Base-by-base conservation (phyloP, 1,140 invertebrate genomes). In the Drosophila asahinai region DNA sequence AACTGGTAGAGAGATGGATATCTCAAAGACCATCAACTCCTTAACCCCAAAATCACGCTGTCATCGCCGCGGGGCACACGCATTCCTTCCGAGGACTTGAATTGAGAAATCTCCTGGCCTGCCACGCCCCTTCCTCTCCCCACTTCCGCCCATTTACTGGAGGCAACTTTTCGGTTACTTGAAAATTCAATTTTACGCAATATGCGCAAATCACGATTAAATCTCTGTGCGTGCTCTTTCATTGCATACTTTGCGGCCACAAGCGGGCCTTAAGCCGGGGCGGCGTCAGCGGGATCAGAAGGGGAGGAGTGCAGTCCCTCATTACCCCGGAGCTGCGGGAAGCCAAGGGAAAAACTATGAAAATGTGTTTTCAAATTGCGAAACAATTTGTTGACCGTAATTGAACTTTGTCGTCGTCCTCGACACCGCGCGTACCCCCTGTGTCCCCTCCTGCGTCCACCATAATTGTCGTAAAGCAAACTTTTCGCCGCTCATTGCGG, bases 381-480 rank as follows among this genome's bases (percentile, higher is more conserved):
- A 86, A 90, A 90, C 86, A 90, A 90, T 90, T 90, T 90, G 86
- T 89, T 84, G 86, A 90, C 86, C 86, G 76, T 90, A 90, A 90
- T 90, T 90, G 86, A 90, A 90, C 86, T 90, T 90, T 86, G 86
- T 67, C 87, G 72, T 73, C 33, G 54, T 57, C 22, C 54, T 45
- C 22, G 19, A 8, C 49, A 30, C 27, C 67, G 3, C 51, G 8
- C 63, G 1, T 8, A 22, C 14, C 33, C 27, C 27, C 27, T 30
- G 36, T 47, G 40, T 22, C 15, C 51, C 19, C 49, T 61, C 40
- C 42, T 43, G 52, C 45, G 45, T 17, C 15, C 38, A 8, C 67
- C 62, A 77, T 84, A 59, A 74, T 75, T 78, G 60, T 80, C 47
- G 49, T 73, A 81, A 75, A 75, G 62, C 52, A 78, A 78, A 78